Conservation (phyloP, 2,797 vertebrate species). For the Neosalanx taihuensis region DNA sequence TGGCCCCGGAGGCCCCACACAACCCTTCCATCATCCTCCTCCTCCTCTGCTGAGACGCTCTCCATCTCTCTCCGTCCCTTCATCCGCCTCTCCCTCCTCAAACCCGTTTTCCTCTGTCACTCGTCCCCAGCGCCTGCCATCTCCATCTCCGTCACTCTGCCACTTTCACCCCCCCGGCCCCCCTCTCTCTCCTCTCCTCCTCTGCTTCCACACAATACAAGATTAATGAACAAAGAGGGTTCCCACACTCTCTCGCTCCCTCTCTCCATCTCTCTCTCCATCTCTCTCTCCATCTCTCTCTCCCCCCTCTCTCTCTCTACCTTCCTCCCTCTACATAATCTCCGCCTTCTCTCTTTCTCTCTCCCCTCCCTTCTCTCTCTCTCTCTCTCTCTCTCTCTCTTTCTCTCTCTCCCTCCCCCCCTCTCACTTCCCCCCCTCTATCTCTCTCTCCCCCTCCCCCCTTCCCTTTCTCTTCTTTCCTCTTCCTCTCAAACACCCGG, state of each 20-base stretch:
- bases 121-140: not conserved
- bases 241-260: not conserved
- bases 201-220: too few relatives aligned
- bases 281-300: not conserved
- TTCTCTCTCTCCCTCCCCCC: not conserved
- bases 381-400: slow-evolving; percentile 1
- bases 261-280: not conserved
- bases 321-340: not conserved
- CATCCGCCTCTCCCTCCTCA: not conserved
- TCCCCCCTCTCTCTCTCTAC: not conserved
- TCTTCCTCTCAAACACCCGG: not conserved
- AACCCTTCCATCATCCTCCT: not conserved
- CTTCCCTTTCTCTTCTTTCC: not conserved
- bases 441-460: not conserved
- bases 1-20: not conserved
- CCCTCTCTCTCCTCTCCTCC: not conserved
- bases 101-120: not conserved
- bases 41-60: not conserved
- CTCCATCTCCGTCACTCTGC: not conserved
- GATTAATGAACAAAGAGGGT: not conserved
- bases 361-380: not conserved
- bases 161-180: not conserved
- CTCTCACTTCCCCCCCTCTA: not conserved
- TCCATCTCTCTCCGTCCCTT: not conserved
- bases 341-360: not conserved